Base-by-base conservation (phyloP, 2,113 vertebrate genomes). In the Phocoena phocoena region DNA sequence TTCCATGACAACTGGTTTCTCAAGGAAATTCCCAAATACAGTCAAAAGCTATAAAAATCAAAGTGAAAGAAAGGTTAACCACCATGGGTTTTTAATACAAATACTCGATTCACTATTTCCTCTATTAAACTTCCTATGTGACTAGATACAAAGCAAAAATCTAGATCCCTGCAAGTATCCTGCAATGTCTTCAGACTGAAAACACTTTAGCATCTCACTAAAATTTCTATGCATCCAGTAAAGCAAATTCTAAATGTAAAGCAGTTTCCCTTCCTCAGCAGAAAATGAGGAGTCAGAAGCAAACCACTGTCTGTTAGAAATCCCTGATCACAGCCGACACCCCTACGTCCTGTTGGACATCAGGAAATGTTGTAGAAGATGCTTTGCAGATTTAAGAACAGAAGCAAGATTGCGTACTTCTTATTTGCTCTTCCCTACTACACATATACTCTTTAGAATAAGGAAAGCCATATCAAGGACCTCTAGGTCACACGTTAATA, bases 11-110 rank as follows among this genome's bases (percentile, higher is more conserved):
- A 98, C 96, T 82, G 93, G 95, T 83, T 98, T 99, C 95, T 99
- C 98, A 96, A 99, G 97, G 98, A 99, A 99, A 79, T 98, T 99
- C 98, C 98, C 98, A 98, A 99, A 98, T 91, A 99, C 15, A 9
- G 97, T 98, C 91, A 99, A 97, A 96, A 99, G 97, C 98, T 99
- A 96, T 38, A 95, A 95, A 90, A 98, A 70, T 44, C n/a, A 95
- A 98, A 93, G 92, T 95, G 84, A 90, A 98, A 93, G 88, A 23
- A 97, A 97, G 36, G 50, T 95, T 92, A 95, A 44, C 68, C 50
- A 47, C 79, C 18, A 18, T 36, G 21, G 26, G 13, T 79, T 95
- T 93, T 92, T 93, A 90, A 84, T 65, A 94, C 28, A 94, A 73
- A 74, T 65, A 95, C 20, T 68, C 25, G 60, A 4, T 28, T 90